Evolutionary conservation across 2,113 vertebrate species (phyloP).

Genomic region (Hirundichthys speculiger): DNA sequence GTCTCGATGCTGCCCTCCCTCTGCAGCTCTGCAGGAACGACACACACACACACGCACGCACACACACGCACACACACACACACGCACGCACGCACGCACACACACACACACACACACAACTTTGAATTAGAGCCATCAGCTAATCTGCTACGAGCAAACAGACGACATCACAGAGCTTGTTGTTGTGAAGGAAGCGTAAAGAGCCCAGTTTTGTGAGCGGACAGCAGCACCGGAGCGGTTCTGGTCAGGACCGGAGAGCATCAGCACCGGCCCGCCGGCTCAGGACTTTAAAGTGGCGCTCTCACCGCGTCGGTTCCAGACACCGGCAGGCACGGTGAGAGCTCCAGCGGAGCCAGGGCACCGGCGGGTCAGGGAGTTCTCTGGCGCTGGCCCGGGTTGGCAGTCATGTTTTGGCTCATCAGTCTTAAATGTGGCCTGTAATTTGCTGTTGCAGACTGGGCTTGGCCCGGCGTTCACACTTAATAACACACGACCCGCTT

Average conservation of each 20-base stretch:
- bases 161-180: no score
- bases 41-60: neutral
- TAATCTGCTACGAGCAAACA: no score
- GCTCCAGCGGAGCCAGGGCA: neutral
- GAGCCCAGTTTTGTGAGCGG: no score
- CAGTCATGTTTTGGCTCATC: constrained; percentile 7
- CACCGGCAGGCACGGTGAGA: neutral
- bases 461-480: neutral
- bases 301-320: neutral
- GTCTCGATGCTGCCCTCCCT: constrained; percentile 99
- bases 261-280: no score
- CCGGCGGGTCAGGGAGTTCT: neutral
- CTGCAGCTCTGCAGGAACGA: constrained; percentile 88
- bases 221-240: no score
- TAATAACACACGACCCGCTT: neutral
- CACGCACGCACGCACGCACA: no score
- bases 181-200: no score
- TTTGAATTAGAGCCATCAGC: no score
- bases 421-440: constrained; percentile 12
- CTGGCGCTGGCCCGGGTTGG: neutral
- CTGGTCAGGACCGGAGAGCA: no score
- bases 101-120: constrained; percentile 19
- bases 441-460: neutral
- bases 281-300: neutral
- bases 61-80: neutral